A percentile compares a stretch with the other conserved stretches of the same genome.
Evolutionary conservation across 2,797 vertebrate species (phyloP).

Genomic region (Hydrophis major): DNA sequence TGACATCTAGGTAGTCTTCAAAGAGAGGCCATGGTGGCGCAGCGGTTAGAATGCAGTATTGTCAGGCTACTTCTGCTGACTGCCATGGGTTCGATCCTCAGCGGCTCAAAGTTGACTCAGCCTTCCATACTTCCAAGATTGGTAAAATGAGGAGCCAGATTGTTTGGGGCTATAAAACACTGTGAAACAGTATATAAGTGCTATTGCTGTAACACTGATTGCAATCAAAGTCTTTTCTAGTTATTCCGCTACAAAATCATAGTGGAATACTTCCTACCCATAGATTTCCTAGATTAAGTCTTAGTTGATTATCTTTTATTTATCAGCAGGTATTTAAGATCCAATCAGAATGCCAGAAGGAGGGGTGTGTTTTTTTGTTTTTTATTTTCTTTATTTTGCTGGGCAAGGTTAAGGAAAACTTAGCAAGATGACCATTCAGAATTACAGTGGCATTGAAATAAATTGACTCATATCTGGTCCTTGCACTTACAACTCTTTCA

Average conservation of each 20-base stretch:
- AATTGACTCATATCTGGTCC: background rate
- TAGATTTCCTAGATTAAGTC: background rate
- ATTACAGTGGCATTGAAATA: background rate
- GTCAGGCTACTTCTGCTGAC: no score
- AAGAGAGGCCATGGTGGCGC: background rate
- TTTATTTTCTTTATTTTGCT: background rate
- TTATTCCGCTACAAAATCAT: background rate
- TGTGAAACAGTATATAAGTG: no score
- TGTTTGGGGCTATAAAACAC: no score
- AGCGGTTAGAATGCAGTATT: no score
- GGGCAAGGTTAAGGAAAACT: background rate
- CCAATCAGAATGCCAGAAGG: background rate
- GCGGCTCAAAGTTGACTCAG: no score
- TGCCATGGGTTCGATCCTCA: no score
- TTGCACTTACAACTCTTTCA: background rate
- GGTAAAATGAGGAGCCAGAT: no score
- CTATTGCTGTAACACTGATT: background rate
- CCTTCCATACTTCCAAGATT: no score
- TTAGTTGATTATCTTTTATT: background rate
- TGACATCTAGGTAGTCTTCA: background rate
- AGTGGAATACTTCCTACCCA: background rate
- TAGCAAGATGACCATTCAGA: background rate
- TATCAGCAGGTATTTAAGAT: background rate
- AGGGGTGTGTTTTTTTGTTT: background rate
- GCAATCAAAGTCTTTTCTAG: background rate